Base-by-base conservation (phyloP, 2,113 vertebrate species). In the Leptobrachium ailaonicum region DNA sequence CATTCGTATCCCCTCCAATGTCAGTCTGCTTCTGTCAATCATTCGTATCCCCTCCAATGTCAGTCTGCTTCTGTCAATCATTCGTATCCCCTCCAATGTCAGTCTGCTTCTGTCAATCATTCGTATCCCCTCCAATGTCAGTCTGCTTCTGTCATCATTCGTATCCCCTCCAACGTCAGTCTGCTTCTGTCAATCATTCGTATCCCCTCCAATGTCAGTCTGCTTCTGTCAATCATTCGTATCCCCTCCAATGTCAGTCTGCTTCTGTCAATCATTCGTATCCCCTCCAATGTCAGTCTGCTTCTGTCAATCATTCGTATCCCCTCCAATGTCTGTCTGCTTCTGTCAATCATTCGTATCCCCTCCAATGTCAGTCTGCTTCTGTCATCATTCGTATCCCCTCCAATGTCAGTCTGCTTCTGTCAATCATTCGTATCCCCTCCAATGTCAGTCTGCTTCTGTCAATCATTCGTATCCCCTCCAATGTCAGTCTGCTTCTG, bases 141-240 rank as follows among this genome's bases (percentile, higher is more conserved):
- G 45, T 47, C 45, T 4, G 3, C 45, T 47, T 3, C 45, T 47
- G 45, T 47, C 45, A 47, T 47, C 45, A 47, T 47, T 47, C 45
- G n/a, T n/a, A n/a, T n/a, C n/a, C 8, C 3, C n/a, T 47, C 45
- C 8, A 8, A 47, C 8, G 47, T 50, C 47, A 50, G 47, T 50
- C 47, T 5, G 4, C 47, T 50, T 4, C 1, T 50, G 47, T 50
- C 47, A 50, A 8, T 50, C 47, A 50, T 50, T n/a, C n/a, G n/a
- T n/a, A n/a, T n/a, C n/a, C n/a, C n/a, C n/a, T n/a, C n/a, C n/a
- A n/a, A n/a, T n/a, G 13, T 80, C 79, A 77, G 73, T 82, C 80
- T 83, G 73, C 77, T 80, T n/a, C n/a, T n/a, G 80, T 83, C 84
- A 85, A 80, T 71, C 68, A 76, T 82, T 76, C 86, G 20, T 82